Evolutionary conservation across 1,140 invertebrate species (phyloP), one percentile per base, ranked within the genome.

Genomic region (Paramacrobiotus metropolitanus): DNA sequence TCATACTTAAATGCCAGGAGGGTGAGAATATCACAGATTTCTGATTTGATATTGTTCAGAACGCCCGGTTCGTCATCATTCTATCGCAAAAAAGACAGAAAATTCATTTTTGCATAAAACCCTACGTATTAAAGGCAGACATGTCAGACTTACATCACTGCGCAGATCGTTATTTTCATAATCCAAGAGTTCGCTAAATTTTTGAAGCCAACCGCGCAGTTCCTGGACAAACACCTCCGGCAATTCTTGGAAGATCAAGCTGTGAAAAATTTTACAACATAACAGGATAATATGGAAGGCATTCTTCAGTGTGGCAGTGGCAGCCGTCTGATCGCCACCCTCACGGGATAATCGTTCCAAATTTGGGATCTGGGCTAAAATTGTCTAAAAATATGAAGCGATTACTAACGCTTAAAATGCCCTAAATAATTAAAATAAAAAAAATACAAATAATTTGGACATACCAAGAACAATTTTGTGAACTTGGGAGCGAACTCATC

Each of bases 171-270:
- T 71, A 65, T 88, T 83, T 72, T 93, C 81, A 2, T 76, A 75
- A 65, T 79, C 82, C 9, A 97, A 74, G 4, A 97, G 76, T 45
- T 78, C 79, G 30, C 88, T 79, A 66, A 96, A 90, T 70, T 88
- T 81, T 0, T 77, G 77, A 90, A 97, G 94, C 93, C 93, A 98
- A 18, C 78, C 78, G 59, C 77, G 75, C 83, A 97, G 94, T 69
- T 95, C 91, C 69, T 98, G 93, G 74, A 97, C 92, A 76, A 97
- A 97, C 77, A 88, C 93, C 76, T 97, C 92, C 0, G 93, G 92
- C 65, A 98, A 75, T 76, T 98, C 93, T 79, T 85, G 90, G 66
- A 81, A 89, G 74, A 96, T 97, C 2, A 98, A 77, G 1, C 89
- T 94, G 72, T 91, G 89, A 74, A 95, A 97, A 28, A 97, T 86